Percentiles rank a stretch among this genome's conserved stretches.
phyloP scores from a whole-genome alignment of 1,140 invertebrate species.

The Drepana arcuata region DNA sequence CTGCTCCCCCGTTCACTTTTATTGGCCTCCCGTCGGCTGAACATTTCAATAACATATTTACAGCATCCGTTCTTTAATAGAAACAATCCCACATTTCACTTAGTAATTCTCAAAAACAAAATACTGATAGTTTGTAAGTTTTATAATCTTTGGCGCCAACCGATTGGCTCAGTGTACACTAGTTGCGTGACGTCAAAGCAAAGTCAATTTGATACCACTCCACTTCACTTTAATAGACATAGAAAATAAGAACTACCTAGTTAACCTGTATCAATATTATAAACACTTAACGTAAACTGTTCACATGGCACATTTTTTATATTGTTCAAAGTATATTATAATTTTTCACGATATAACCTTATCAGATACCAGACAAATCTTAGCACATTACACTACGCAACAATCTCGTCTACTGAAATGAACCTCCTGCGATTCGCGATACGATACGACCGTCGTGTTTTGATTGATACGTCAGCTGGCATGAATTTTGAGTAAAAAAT shows the following conservation, averaged over 20 bases:
- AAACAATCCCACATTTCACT: constrained; percentile 36
- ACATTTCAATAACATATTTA: constrained; percentile 66
- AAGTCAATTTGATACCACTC: constrained; percentile 60
- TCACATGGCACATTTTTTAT: too few relatives aligned
- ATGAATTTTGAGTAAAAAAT: constrained; percentile 16
- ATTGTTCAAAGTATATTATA: constrained; percentile 19
- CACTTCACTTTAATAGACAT: background rate
- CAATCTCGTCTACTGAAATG: constrained; percentile 14
- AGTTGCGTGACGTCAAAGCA: constrained; percentile 51
- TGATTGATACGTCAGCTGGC: constrained; percentile 18
- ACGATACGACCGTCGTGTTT: constrained; percentile 18
- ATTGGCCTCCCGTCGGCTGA: constrained; percentile 63
- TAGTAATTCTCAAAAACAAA: constrained; percentile 27
- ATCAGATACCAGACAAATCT: constrained; percentile 22
- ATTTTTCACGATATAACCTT: constrained; percentile 32
- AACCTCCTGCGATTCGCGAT: constrained; percentile 18
- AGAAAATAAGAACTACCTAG: background rate
- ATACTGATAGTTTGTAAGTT: constrained; percentile 29
- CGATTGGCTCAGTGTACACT: constrained; percentile 58
- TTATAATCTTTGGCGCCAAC: constrained; percentile 47
- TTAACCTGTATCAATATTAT: background rate
- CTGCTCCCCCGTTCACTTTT: constrained; percentile 57
- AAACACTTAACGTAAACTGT: too few relatives aligned
- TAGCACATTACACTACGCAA: constrained; percentile 36
- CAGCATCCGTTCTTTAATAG: constrained; percentile 29